phyloP scores from a whole-genome alignment of 1,140 invertebrate genomes.

The Subanguina moxae region DNA sequence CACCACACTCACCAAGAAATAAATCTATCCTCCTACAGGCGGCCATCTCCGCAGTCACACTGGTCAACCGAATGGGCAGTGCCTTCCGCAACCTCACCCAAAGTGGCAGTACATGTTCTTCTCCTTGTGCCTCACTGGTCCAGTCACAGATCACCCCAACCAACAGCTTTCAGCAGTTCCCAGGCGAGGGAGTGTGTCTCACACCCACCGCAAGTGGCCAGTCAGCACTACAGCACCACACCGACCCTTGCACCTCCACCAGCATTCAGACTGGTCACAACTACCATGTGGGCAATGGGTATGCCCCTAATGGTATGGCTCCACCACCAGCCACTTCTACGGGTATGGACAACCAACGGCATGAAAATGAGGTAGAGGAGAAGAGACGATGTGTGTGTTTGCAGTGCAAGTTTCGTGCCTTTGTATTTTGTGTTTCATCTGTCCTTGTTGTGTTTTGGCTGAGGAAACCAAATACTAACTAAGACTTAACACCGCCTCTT shows the following conservation, averaged over 20 bases:
- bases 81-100: conserved; percentile 43
- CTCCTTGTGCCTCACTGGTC: conserved; percentile 8
- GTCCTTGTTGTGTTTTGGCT: background rate
- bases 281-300: background rate
- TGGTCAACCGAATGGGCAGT: conserved; percentile 55
- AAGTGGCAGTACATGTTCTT: conserved; percentile 16
- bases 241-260: background rate
- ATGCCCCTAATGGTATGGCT: background rate
- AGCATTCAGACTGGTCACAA: background rate
- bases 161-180: background rate
- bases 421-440: background rate
- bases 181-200: background rate
- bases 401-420: background rate
- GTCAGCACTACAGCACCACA: no score
- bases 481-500: no score
- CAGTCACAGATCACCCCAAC: no score
- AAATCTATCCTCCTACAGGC: conserved; percentile 36
- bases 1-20: background rate
- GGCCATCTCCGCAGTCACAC: conserved; percentile 57
- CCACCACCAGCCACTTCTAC: background rate
- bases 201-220: background rate
- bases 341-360: no score
- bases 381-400: background rate
- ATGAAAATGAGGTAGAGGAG: background rate
- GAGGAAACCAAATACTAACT: no score